Evolutionary conservation across 2,113 vertebrate species (phyloP), one percentile per base, ranked within the genome.

Genomic region (Haemorhous mexicanus): DNA sequence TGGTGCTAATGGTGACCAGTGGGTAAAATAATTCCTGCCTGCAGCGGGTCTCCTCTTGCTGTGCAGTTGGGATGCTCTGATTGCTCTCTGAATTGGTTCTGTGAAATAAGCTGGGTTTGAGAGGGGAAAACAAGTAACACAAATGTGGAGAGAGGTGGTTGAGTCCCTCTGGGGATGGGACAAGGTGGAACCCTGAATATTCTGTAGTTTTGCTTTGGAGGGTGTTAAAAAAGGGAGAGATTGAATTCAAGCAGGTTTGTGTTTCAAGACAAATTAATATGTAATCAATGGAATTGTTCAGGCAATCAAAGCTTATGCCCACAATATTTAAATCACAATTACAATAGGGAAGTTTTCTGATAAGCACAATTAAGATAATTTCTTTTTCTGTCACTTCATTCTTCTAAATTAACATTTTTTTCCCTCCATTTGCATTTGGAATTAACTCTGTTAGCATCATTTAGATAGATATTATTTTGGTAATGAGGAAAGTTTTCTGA

Each of bases 71-170:
- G 39, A 26, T 89, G 53, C 32, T 32, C 32, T 33, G 37, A 4
- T 30, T 61, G 30, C 80, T 82, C 66, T 53, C 55, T 62, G 2
- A 50, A 49, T 7, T 27, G 16, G 9, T 30, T 2, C 0, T 8
- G 33, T 37, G 70, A 67, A 72, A 62, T n/a, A 32, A 69, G 2
- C 33, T 82, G n/a, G 11, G 18, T 46, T 44, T 79, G 52, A 78
- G 61, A 47, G 19, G 11, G 6, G 2, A 46, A 26, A 63, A 58
- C 22, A 77, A 59, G 11, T 26, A 6, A 14, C 44, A 33, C 23
- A 16, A 2, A 0, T 7, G 8, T 6, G 26, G 20, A 13, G 18
- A 16, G 27, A 28, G 9, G 16, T 24, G 17, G 24, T 7, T 5
- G 17, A 35, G 19, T 59, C 35, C 7, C 94, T 76, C 19, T 63